Conservation (phyloP, 2,888 invertebrate species). For the Campoplex capitator region DNA sequence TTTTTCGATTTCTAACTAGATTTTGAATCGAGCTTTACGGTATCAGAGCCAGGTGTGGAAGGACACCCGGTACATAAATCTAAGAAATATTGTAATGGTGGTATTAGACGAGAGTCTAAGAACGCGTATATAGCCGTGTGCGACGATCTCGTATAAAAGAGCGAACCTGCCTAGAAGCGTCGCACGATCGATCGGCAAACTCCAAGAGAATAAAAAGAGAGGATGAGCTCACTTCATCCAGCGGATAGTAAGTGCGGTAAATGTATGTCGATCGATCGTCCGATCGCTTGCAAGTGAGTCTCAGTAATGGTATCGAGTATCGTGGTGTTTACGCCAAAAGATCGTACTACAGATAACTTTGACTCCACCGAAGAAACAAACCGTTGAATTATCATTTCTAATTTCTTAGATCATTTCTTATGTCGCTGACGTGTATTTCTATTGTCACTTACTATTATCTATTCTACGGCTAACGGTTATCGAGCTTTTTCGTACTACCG, state of each 20-base stretch:
- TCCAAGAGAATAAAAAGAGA: conserved; percentile 41
- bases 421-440: conserved; percentile 33
- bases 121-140: conserved; percentile 54
- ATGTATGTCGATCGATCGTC: conserved; percentile 56
- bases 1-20: neutral
- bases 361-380: conserved; percentile 5
- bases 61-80: neutral
- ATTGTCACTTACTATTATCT: conserved; percentile 17
- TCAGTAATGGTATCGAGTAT: conserved; percentile 38
- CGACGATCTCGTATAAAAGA: conserved; percentile 55
- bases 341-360: conserved; percentile 35
- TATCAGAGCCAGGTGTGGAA: neutral
- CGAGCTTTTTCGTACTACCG: neutral
- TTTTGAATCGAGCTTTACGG: neutral
- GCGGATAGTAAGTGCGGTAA: conserved; percentile 31
- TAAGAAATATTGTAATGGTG: conserved; percentile 33
- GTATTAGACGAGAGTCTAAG: conserved; percentile 31
- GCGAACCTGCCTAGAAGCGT: conserved; percentile 52
- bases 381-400: conserved; percentile 50
- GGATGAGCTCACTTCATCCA: conserved; percentile 21
- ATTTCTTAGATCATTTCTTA: conserved; percentile 52
- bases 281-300: conserved; percentile 52
- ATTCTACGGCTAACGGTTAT: neutral
- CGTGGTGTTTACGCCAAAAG: conserved; percentile 56
- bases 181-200: conserved; percentile 56